A percentile compares a stretch with the other conserved stretches of the same genome.
phyloP scores from a whole-genome alignment of 2,888 invertebrate genomes.

The Pachliopta kotzebuea region DNA sequence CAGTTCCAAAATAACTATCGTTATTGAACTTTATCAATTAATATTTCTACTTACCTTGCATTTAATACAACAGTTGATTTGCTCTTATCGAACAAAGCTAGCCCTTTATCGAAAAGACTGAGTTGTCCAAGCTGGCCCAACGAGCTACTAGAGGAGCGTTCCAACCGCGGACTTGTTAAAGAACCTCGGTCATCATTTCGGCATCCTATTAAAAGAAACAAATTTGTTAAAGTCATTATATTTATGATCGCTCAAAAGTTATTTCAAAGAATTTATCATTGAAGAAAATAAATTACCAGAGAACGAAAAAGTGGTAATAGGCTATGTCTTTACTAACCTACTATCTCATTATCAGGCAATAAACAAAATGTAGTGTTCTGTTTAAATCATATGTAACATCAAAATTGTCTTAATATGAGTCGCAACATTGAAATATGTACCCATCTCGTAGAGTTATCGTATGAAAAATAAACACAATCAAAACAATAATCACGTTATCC shows the following conservation, averaged over 20 bases:
- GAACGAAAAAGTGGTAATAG: too few species aligned
- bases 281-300: too few species aligned
- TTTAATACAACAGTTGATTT: conserved; percentile 43
- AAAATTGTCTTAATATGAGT: too few species aligned
- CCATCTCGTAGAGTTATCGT: too few species aligned
- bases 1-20: neutral
- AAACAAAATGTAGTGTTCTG: too few species aligned
- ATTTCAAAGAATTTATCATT: too few species aligned
- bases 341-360: too few species aligned
- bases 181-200: conserved; percentile 42
- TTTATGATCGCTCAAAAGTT: neutral
- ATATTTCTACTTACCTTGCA: conserved; percentile 33
- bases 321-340: too few species aligned
- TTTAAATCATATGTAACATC: too few species aligned
- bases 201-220: conserved; percentile 33
- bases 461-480: too few species aligned
- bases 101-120: conserved; percentile 59
- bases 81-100: conserved; percentile 63
- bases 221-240: neutral
- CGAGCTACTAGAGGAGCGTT: conserved; percentile 43
- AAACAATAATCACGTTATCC: too few species aligned
- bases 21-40: neutral
- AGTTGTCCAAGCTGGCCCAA: conserved; percentile 41
- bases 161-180: conserved; percentile 55
- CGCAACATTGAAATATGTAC: too few species aligned